Evolutionary conservation across 2,888 invertebrate species (phyloP).

Genomic region (Campaea margaritaria): DNA sequence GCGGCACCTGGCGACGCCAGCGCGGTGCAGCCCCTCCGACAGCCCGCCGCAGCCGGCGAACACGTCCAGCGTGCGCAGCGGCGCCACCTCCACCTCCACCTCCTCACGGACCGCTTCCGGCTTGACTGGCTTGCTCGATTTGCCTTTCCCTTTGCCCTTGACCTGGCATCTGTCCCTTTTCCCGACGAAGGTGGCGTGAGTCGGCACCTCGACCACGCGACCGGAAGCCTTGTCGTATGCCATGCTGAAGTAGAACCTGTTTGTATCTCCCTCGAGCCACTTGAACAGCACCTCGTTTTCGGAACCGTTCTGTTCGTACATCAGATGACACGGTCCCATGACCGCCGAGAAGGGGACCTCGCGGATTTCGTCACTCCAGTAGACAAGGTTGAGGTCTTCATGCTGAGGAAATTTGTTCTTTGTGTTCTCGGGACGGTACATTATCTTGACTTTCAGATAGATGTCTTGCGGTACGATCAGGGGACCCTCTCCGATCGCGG

Average conservation of each 20-base stretch:
- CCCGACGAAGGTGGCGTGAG: conserved; percentile 85
- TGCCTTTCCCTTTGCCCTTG: conserved; percentile 63
- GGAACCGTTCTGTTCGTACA: conserved; percentile 86
- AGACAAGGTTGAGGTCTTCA: conserved; percentile 89
- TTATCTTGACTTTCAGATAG: conserved; percentile 87
- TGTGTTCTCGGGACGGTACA: conserved; percentile 92
- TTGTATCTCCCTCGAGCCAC: conserved; percentile 87
- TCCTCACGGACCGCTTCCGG: conserved; percentile 44
- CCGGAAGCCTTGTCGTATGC: conserved; percentile 86
- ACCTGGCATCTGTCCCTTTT: conserved; percentile 86
- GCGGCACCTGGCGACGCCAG: conserved; percentile 88
- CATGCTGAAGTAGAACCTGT: conserved; percentile 90
- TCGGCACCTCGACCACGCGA: conserved; percentile 86
- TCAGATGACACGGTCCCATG: conserved; percentile 88
- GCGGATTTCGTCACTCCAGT: conserved; percentile 91
- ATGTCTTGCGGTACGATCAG: conserved; percentile 85
- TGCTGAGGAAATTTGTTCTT: conserved; percentile 86
- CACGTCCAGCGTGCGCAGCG: conserved; percentile 90
- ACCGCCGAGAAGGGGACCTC: conserved; percentile 86
- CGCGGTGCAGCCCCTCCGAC: conserved; percentile 89
- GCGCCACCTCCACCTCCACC: conserved; percentile 62
- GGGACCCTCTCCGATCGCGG: conserved; percentile 79
- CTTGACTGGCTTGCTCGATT: conserved; percentile 75
- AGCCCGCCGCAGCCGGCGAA: conserved; percentile 95
- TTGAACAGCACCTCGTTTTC: conserved; percentile 79